These are phyloP conservation scores for Macrobrachium rosenbergii DNA, from an alignment of 1,140 invertebrate species.

Conservation along the genomic window DNA sequence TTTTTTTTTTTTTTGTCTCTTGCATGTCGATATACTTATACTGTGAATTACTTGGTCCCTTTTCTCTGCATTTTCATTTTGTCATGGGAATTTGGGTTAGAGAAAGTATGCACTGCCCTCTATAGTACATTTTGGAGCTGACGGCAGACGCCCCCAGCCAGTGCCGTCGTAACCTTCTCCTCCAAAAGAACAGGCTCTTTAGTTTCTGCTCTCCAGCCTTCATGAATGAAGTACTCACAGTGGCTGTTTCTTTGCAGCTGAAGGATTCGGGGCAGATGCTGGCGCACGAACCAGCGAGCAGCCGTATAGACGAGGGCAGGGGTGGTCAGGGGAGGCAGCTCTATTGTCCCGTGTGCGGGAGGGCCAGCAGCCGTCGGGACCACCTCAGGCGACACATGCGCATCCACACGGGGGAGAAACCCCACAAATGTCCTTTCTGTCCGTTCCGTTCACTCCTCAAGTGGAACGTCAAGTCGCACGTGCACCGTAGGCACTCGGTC, in stretches of 20 bases:
- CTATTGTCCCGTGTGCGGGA: slow-evolving; percentile 55
- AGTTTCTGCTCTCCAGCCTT: not conserved
- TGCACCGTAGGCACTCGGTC: slow-evolving; percentile 48
- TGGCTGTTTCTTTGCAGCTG: slow-evolving; percentile 62
- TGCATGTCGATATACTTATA: no score
- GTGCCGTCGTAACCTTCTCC: no score
- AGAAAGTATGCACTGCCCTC: no score
- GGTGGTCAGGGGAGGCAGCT: slow-evolving; percentile 53
- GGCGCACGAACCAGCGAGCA: slow-evolving; percentile 43
- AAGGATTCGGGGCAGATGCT: slow-evolving; percentile 50
- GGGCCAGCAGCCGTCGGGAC: slow-evolving; percentile 59
- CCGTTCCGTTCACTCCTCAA: slow-evolving; percentile 55
- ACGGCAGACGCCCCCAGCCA: no score
- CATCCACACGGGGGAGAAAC: slow-evolving; percentile 60
- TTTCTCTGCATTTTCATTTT: no score
- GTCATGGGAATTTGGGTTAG: no score
- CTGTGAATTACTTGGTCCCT: no score
- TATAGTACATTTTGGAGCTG: no score
- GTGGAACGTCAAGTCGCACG: slow-evolving; percentile 57
- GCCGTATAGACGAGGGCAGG: slow-evolving; percentile 36
- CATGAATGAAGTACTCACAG: slow-evolving; percentile 41
- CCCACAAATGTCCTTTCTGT: slow-evolving; percentile 57
- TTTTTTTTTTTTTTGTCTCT: no score
- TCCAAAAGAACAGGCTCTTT: no score
- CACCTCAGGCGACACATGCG: slow-evolving; percentile 61